Evolutionary conservation across 2,888 invertebrate genomes (phyloP).

Genomic region (Calameuta pallipes): DNA sequence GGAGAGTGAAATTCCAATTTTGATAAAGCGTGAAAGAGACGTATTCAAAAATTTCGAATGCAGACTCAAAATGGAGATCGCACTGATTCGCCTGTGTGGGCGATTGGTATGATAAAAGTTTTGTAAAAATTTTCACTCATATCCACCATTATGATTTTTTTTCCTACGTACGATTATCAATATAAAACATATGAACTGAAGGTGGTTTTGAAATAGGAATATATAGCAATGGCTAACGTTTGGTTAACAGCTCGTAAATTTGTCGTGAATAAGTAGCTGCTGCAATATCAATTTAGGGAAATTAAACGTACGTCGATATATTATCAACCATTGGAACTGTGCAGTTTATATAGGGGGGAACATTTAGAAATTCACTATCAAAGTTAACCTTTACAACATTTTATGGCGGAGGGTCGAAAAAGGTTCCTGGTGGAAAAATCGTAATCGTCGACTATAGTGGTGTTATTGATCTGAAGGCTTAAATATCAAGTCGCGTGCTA

Average conservation of each 20-base stretch:
- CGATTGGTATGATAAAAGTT: neutral
- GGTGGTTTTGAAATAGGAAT: too few species aligned
- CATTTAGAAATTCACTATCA: neutral
- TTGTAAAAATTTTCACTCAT: too few species aligned
- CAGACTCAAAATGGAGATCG: neutral
- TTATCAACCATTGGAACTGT: neutral
- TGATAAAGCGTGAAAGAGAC: neutral
- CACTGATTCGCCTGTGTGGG: neutral
- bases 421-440: neutral
- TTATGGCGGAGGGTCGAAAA: neutral
- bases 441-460: neutral
- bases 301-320: neutral
- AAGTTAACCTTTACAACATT: neutral
- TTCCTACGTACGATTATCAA: too few species aligned
- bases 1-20: neutral
- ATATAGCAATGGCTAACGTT: too few species aligned
- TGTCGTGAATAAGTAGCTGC: neutral
- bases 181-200: too few species aligned
- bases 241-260: too few species aligned
- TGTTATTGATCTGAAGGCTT: constrained; percentile 21
- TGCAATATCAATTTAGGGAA: neutral
- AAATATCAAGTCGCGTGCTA: constrained; percentile 29
- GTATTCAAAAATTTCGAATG: neutral
- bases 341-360: neutral
- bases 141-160: too few species aligned